phyloP scores from a whole-genome alignment of 1,140 invertebrate genomes.

The Megalopta genalis region DNA sequence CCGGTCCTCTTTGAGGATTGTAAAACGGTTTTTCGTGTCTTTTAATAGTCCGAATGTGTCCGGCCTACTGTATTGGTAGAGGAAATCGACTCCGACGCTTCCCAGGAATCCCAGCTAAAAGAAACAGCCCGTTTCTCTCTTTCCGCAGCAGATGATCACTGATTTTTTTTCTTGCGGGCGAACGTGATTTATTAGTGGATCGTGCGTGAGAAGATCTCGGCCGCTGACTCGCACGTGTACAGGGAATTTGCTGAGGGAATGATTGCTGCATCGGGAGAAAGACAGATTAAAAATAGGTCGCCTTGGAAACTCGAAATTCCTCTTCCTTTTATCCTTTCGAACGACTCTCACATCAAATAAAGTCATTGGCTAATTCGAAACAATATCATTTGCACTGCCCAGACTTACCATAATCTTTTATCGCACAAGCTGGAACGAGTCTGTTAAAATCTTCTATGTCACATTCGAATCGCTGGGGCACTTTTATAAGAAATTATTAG shows the following conservation, averaged over 20 bases:
- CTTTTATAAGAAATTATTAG: too few relatives aligned
- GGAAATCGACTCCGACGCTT: conserved; percentile 67
- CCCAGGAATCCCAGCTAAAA: conserved; percentile 52
- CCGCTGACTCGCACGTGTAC: conserved; percentile 43
- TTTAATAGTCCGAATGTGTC: conserved; percentile 7
- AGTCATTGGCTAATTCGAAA: too few relatives aligned
- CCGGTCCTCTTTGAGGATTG: background rate
- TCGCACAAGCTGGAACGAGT: too few relatives aligned
- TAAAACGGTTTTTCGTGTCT: background rate
- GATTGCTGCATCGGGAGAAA: conserved; percentile 30
- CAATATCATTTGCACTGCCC: too few relatives aligned
- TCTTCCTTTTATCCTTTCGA: too few relatives aligned
- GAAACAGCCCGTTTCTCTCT: conserved; percentile 56
- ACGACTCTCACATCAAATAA: too few relatives aligned
- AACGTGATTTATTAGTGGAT: conserved; percentile 64
- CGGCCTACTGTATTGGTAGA: conserved; percentile 45
- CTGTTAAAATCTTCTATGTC: too few relatives aligned
- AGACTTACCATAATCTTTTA: too few relatives aligned
- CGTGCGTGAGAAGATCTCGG: conserved; percentile 65
- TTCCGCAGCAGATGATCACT: conserved; percentile 60
- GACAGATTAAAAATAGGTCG: conserved; percentile 43
- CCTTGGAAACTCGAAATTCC: too few relatives aligned
- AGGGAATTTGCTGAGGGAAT: conserved; percentile 41
- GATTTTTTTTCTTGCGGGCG: conserved; percentile 51
- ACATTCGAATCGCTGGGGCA: too few relatives aligned